Conservation (phyloP, 2,888 invertebrate species). For the Vanessa cardui region DNA sequence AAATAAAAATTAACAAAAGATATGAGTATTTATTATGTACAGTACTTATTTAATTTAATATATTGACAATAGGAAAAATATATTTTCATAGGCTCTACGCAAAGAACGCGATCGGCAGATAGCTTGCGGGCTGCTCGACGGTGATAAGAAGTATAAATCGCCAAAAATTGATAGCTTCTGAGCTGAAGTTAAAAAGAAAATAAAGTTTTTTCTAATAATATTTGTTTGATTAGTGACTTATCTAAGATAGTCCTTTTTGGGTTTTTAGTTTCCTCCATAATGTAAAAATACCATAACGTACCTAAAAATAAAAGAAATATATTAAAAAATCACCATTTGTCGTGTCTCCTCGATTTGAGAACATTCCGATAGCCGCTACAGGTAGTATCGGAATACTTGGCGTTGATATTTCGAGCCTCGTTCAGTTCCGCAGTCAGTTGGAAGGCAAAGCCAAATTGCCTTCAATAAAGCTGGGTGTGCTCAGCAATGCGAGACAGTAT, state of each 20-base stretch:
- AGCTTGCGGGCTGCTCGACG: slow-evolving; percentile 79
- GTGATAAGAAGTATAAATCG: slow-evolving; percentile 78
- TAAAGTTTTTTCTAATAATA: slow-evolving; percentile 12
- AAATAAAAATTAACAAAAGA: not conserved
- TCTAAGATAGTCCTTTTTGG: not conserved
- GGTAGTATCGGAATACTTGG: no score
- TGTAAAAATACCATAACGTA: no score
- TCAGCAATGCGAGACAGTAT: no score
- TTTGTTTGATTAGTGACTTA: no score
- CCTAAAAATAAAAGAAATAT: no score
- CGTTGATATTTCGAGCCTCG: no score
- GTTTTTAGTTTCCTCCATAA: not conserved
- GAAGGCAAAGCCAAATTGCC: no score
- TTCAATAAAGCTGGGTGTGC: no score
- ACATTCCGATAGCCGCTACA: no score
- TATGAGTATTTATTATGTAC: not conserved
- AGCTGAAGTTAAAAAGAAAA: slow-evolving; percentile 31
- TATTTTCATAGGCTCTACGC: slow-evolving; percentile 74
- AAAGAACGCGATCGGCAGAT: slow-evolving; percentile 84
- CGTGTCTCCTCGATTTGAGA: no score
- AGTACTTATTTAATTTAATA: not conserved
- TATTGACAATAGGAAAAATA: not conserved
- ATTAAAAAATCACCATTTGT: no score
- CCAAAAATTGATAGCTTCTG: slow-evolving; percentile 84
- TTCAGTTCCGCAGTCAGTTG: no score